A percentile compares a stretch with the other conserved stretches of the same genome.
Evolutionary conservation across 2,797 vertebrate genomes (phyloP).

Genomic region (Eleutherodactylus coqui): DNA sequence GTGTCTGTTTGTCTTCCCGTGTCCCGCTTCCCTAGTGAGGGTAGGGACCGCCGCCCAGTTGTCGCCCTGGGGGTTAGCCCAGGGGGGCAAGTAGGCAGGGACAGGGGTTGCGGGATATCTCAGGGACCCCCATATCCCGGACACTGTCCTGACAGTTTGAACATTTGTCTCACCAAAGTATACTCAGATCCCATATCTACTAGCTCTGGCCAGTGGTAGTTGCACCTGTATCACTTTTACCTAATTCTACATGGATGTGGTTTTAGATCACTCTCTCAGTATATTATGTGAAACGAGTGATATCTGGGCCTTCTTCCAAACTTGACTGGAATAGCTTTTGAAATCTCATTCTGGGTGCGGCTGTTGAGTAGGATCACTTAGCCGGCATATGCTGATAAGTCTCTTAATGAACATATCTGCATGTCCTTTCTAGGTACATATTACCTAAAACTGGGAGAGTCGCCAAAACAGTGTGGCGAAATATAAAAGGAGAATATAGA

Average conservation of each 20-base stretch:
- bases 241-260: neutral
- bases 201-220: no score
- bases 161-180: neutral
- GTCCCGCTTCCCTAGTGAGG: no score
- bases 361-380: neutral
- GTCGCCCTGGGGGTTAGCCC: no score
- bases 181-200: neutral
- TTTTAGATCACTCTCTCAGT: neutral
- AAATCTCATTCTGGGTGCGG: neutral
- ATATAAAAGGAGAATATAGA: neutral
- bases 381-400: neutral
- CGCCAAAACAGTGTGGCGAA: neutral
- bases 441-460: neutral
- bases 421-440: neutral
- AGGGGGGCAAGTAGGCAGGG: no score
- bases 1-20: no score
- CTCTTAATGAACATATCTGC: conserved; percentile 5
- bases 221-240: neutral
- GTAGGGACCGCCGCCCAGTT: no score
- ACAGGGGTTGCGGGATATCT: no score
- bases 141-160: no score
- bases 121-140: no score
- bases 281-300: neutral
- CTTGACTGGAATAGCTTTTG: neutral
- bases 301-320: conserved; percentile 28